These are phyloP conservation scores for Machaerirhynchus nigripectus DNA, from an alignment of 2,113 vertebrate species.

Conservation along the genomic window DNA sequence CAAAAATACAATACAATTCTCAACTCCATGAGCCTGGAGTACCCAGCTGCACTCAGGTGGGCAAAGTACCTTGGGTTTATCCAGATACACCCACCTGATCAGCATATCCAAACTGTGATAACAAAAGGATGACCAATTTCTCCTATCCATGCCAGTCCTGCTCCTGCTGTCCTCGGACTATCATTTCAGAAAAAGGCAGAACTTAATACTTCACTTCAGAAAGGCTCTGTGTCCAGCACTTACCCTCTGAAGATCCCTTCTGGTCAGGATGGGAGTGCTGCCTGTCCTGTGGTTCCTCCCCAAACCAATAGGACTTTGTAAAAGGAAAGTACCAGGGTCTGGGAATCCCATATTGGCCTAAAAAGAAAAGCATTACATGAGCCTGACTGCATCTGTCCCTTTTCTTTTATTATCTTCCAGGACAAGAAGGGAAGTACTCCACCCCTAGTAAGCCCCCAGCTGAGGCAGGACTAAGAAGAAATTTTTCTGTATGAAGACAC, in stretches of 20 bases:
- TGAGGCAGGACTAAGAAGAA: not conserved
- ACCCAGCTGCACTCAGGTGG: not conserved
- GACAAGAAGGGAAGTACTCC: not conserved
- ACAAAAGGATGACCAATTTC: not conserved
- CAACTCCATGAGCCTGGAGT: not conserved
- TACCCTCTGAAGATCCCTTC: conserved; percentile 79
- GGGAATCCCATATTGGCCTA: conserved; percentile 96
- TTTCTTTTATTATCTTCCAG: not conserved
- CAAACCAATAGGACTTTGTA: conserved; percentile 94
- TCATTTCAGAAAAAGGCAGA: not conserved
- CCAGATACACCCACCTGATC: not conserved
- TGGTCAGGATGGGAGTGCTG: conserved; percentile 63
- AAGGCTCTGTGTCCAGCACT: not conserved
- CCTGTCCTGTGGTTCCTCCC: conserved; percentile 75
- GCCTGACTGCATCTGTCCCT: not conserved
- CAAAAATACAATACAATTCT: not conserved
- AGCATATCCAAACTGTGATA: not conserved
- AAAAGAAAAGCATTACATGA: conserved; percentile 1
- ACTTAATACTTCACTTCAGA: not conserved
- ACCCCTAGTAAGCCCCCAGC: not conserved
- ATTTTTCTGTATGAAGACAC: not conserved
- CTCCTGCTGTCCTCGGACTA: not conserved
- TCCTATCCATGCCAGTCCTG: not conserved
- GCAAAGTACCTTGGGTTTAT: not conserved
- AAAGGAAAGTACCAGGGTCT: conserved; percentile 94